Conservation (phyloP, 2,113 vertebrate species). For the Cyanocitta stelleri region DNA sequence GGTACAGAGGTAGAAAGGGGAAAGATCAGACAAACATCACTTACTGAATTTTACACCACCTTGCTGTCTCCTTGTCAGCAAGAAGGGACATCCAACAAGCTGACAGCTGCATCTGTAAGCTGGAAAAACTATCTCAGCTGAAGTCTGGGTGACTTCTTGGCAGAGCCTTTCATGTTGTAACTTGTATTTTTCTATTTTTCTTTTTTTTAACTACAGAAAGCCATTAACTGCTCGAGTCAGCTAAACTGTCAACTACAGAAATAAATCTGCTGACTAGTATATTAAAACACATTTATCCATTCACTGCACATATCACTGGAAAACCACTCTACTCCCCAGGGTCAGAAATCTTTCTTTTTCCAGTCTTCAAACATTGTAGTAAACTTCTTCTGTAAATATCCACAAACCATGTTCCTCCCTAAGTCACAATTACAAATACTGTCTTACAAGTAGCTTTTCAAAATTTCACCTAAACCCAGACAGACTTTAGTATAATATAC, state of each 20-base stretch:
- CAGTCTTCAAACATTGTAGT: neutral
- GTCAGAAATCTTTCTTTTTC: neutral
- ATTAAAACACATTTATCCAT: neutral
- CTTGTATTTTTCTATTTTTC: neutral
- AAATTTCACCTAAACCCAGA: neutral
- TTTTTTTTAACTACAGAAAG: neutral
- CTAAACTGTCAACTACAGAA: neutral
- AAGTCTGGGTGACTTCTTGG: conserved; percentile 8
- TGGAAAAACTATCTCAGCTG: neutral
- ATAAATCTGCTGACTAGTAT: conserved; percentile 30
- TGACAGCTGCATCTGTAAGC: neutral
- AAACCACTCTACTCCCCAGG: neutral
- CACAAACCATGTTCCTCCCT: neutral
- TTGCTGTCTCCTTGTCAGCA: neutral
- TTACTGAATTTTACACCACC: neutral
- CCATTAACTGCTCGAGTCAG: neutral
- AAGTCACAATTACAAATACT: neutral
- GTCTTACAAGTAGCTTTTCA: neutral
- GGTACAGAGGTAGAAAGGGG: neutral
- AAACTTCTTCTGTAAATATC: neutral
- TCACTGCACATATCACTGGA: neutral
- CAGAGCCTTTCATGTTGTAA: neutral
- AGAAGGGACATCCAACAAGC: neutral
- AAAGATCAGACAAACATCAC: neutral
- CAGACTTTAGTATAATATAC: neutral